Evolutionary conservation across 2,797 vertebrate species (phyloP), one percentile per base, ranked within the genome.

Genomic region (Hozukius guyotensis): DNA sequence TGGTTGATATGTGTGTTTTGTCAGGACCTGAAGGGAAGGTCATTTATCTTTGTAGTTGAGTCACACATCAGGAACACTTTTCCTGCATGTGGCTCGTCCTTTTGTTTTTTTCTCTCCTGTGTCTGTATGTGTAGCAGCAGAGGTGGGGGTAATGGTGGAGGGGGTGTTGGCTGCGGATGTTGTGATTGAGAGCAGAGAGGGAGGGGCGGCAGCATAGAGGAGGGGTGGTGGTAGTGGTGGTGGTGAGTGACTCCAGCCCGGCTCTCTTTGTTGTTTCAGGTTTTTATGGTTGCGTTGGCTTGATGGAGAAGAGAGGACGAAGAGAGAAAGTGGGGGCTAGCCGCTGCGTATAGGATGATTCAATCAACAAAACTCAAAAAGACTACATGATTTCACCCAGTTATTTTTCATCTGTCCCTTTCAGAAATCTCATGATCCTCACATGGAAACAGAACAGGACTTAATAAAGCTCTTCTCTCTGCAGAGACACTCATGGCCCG

Each of bases 251-350:
- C 81, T 82, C 63, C 42, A 42, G 22, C 36, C 31, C 68, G 63
- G 10, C 38, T 73, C 24, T 85, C 80, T 87, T 79, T 92, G 88
- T 90, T 92, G 61, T 84, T 87, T 87, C 89, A 81, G 82, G 63
- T 64, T 84, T 82, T 88, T 83, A 87, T 82, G 87, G 80, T 29
- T 49, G 72, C 81, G 53, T 85, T 87, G 82, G 83, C 32, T 42
- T 77, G 81, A 78, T 72, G 29, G 42, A 78, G 49, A 32, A 49
- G 56, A 78, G 72, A 32, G 38, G 27, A 59, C 42, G n/a, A n/a
- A 59, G 57, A 59, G 12, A 66, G n/a, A 32, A 57, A 34, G 36
- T 13, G 57, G 18, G 8, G 16, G 36, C 3, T 18, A 20, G 16
- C 10, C 1, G 1, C 36, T 20, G 42, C 42, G 11, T 64, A 3